These are phyloP conservation scores for Phymastichus coffea DNA, from an alignment of 1,140 invertebrate species.

Conservation along the genomic window DNA sequence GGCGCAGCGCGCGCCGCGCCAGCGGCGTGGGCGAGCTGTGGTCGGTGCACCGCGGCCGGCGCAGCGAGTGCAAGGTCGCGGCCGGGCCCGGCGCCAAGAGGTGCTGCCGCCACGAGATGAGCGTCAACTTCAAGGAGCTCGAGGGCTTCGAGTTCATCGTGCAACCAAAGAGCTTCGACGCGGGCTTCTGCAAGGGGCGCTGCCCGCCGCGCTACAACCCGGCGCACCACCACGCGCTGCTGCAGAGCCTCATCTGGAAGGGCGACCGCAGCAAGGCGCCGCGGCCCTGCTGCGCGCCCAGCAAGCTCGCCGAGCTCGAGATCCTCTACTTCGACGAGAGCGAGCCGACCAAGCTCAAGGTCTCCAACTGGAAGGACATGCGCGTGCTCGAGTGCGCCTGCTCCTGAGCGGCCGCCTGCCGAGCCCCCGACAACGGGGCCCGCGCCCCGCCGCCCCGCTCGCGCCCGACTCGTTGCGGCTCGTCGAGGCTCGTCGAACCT, in stretches of 20 bases:
- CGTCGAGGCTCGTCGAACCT: too few relatives aligned
- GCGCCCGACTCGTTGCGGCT: too few relatives aligned
- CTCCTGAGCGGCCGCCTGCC: conserved; percentile 59
- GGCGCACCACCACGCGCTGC: conserved; percentile 70
- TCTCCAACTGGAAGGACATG: conserved; percentile 73
- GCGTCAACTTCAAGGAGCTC: conserved; percentile 67
- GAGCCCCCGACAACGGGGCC: too few relatives aligned
- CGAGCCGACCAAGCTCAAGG: conserved; percentile 64
- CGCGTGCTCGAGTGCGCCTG: conserved; percentile 73
- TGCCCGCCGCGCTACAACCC: conserved; percentile 71
- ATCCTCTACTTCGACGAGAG: conserved; percentile 69
- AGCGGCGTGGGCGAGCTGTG: conserved; percentile 31
- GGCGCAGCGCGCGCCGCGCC: not conserved
- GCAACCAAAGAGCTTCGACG: conserved; percentile 71
- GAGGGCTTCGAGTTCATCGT: conserved; percentile 70
- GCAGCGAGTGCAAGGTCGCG: conserved; percentile 56
- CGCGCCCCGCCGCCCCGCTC: too few relatives aligned
- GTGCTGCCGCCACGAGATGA: conserved; percentile 68
- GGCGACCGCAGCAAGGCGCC: conserved; percentile 62
- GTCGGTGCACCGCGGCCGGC: conserved; percentile 46
- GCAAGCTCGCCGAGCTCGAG: conserved; percentile 66
- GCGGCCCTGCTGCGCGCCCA: conserved; percentile 72
- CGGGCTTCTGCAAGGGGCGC: conserved; percentile 70
- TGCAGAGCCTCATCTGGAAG: conserved; percentile 70
- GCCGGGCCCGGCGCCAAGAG: conserved; percentile 52